Percentiles rank a stretch among this genome's conserved stretches.
Conservation (phyloP, 1,140 invertebrate genomes). For the Intoshia linei region DNA sequence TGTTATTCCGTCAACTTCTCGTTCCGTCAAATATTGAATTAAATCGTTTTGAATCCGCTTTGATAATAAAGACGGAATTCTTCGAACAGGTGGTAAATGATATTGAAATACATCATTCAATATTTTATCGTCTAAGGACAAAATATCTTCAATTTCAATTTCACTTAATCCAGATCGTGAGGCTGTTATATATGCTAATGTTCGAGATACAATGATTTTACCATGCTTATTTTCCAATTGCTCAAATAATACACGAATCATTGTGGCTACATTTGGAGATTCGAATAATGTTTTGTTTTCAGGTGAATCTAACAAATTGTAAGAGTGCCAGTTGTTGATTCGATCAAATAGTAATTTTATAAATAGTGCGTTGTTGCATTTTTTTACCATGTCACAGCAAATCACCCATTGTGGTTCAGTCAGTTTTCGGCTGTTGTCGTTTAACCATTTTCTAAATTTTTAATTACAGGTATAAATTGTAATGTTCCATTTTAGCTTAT, state of each 20-base stretch:
- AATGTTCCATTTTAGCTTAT: no score
- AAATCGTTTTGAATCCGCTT: conserved; percentile 1
- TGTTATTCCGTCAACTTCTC: conserved; percentile 4
- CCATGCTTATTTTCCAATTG: conserved; percentile 5
- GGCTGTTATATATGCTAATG: conserved; percentile 5
- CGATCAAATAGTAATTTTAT: conserved; percentile 58
- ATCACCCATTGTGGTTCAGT: conserved; percentile 46
- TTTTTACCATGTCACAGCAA: conserved; percentile 51
- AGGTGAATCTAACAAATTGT: conserved; percentile 57
- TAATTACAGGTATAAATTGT: no score
- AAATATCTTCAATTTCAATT: conserved; percentile 5
- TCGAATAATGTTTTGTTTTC: conserved; percentile 2
- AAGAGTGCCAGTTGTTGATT: conserved; percentile 74
- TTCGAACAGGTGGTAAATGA: conserved; percentile 4
- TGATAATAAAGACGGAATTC: conserved; percentile 5
- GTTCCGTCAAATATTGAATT: conserved; percentile 4
- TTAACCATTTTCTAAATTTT: conserved; percentile 3
- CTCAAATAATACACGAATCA: conserved; percentile 10
- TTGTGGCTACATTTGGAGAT: conserved; percentile 4
- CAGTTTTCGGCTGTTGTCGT: conserved; percentile 54
- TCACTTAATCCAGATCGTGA: conserved; percentile 5
- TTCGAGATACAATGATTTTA: conserved; percentile 3
- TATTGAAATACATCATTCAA: conserved; percentile 4
- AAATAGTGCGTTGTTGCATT: conserved; percentile 76
- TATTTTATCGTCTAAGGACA: conserved; percentile 5